These are phyloP conservation scores for Sitta europaea DNA, from an alignment of 2,113 vertebrate genomes.

Conservation along the genomic window DNA sequence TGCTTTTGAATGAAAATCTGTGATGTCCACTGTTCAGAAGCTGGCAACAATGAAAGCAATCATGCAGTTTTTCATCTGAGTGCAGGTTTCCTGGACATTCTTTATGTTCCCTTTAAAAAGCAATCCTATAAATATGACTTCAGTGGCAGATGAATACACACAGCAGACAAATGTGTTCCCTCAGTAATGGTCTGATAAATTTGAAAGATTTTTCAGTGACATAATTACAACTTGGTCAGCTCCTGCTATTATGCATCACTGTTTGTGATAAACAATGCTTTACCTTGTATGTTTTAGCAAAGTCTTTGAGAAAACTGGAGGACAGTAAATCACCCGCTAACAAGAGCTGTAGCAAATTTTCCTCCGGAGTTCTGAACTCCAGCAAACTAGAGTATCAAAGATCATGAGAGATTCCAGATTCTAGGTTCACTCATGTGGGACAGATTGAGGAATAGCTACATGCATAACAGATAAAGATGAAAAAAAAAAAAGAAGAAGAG, in stretches of 20 bases:
- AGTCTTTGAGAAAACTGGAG: constrained; percentile 21
- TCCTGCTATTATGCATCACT: constrained; percentile 28
- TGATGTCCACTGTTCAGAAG: constrained; percentile 8
- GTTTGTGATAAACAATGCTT: constrained; percentile 16
- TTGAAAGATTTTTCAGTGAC: constrained; percentile 12
- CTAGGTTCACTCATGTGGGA: neutral
- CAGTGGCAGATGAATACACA: constrained; percentile 22
- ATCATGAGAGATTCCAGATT: neutral
- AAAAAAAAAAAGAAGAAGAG: neutral
- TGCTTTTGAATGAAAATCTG: constrained; percentile 28
- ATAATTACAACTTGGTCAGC: constrained; percentile 41
- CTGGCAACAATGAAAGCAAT: constrained; percentile 36
- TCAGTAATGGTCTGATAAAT: constrained; percentile 41
- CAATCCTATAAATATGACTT: constrained; percentile 58
- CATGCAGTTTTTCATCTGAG: constrained; percentile 18
- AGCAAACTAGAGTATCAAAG: neutral
- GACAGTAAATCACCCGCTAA: constrained; percentile 42
- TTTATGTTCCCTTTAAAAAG: constrained; percentile 41
- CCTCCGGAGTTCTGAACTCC: neutral
- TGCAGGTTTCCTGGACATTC: neutral
- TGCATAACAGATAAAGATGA: neutral
- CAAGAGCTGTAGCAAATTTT: neutral
- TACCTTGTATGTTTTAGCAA: constrained; percentile 23
- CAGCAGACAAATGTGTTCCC: constrained; percentile 13
- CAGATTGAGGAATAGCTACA: neutral